Evolutionary conservation across 2,888 invertebrate genomes (phyloP), one percentile per base, ranked within the genome.

Genomic region (Harpalus rufipes): DNA sequence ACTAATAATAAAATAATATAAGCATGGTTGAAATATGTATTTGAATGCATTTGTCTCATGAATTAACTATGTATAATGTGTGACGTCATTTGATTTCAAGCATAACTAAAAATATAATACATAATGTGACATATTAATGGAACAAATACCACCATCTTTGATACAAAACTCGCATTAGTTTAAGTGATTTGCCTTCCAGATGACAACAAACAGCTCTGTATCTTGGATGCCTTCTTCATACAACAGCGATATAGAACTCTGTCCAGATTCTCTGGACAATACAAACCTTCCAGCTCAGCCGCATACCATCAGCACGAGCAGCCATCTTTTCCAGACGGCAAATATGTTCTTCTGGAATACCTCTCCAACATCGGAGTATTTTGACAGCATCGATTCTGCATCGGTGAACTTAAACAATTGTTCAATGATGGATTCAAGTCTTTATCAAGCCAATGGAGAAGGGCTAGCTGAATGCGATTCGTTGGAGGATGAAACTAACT

Each of bases 341-440:
- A 92, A 91, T 89, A 94, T 91, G 88, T 93, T 91, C 88, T 92
- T 92, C 88, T 95, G 92, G 94, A 91, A 90, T 87, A 86, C 90
- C 87, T 89, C 89, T 88, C 72, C 88, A 86, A 76, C 85, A 7
- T 88, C 87, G 82, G 90, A 90, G 85, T 95, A 94, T 90, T 95
- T 95, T 89, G 95, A 95, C 90, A 95, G 95, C 90, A 94, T 95
- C 90, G 93, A 94, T 89, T 93, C 92, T 68, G 89, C 88, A 32
- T 84, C 86, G 44, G 88, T 88, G 21, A 88, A 89, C 86, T 87
- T 89, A 14, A 89, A 89, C n/a, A 90, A 90, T 72, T 85, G 85
- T 72, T 90, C 90, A 82, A 87, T 90, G 87, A 88, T 88, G 78
- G 88, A 88, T 85, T 92, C 91, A 58, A 92, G 91, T 86, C 90